Percentiles rank a stretch among this genome's conserved stretches.
Conservation (phyloP, 1,140 invertebrate genomes). For the Conus betulinus region DNA sequence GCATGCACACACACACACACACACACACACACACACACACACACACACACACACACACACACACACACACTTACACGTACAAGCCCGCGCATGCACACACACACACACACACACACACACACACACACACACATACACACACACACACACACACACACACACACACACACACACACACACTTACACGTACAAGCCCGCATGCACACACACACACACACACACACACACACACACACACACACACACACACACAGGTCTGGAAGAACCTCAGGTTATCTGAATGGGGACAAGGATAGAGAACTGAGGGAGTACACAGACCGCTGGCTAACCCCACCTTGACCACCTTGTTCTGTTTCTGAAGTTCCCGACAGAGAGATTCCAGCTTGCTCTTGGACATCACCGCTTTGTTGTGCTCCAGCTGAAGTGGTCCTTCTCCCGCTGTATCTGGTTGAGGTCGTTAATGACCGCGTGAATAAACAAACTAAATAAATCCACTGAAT, state of each 20-base stretch:
- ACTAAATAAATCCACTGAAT: too few species aligned
- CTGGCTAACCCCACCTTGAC: conserved; percentile 81
- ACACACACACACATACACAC: not conserved
- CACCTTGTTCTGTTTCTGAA: conserved; percentile 92
- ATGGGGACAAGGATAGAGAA: too few species aligned
- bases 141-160: not conserved
- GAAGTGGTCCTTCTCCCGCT: conserved; percentile 89
- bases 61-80: not conserved
- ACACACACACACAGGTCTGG: too few species aligned
- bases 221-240: not conserved
- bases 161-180: not conserved
- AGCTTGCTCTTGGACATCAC: conserved; percentile 87
- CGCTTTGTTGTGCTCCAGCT: conserved; percentile 88
- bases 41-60: not conserved
- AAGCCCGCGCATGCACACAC: not conserved
- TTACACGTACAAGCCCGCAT: not conserved
- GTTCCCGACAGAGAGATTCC: conserved; percentile 90
- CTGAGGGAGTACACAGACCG: too few species aligned
- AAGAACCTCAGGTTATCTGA: too few species aligned
- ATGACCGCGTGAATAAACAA: too few species aligned
- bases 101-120: conserved; percentile 16
- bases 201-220: conserved; percentile 11
- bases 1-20: not conserved
- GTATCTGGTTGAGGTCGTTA: conserved; percentile 69
- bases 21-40: not conserved